Evolutionary conservation across 2,797 vertebrate species (phyloP), one percentile per base, ranked within the genome.

Genomic region (Crocodylus rhombifer): DNA sequence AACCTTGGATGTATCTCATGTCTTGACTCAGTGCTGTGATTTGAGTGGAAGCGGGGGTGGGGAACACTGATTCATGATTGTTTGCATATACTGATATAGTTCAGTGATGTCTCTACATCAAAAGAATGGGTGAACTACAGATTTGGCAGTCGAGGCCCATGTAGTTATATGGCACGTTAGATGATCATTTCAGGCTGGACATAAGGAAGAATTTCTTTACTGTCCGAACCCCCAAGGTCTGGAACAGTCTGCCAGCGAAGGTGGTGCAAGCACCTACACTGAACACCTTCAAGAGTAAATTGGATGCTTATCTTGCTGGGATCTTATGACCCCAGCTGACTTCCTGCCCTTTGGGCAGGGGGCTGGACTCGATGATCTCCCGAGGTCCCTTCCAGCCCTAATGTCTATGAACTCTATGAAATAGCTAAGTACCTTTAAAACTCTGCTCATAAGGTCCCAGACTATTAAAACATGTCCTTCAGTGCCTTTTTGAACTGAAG

Each of bases 401-500:
- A 4, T 71, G 30, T 62, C 86, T 76, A 51, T 58, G 17, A 58
- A n/a, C 30, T 30, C 30, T 30, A 89, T 79, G 56, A 55, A 84
- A 7, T 86, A 57, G 28, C 87, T 75, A 87, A 83, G 62, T 28
- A 57, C 57, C 57, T 65, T 91, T 89, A 86, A 83, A 84, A 81
- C 55, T 85, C 78, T 60, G 0, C 63, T 21, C 84, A 83, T 74
- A 87, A 60, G 86, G 60, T 65, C n/a, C 73, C 36, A 25, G 17
- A 93, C 91, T 67, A 78, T 17, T 42, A 76, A 96, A 77, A 23
- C 51, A 91, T 20, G 51, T 14, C 14, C 30, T 51, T 63, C 74
- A 71, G 61, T 18, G 18, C 63, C 78, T 83, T 94, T 90, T 79
- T 87, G 88, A 91, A 93, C 5, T 71, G 63, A 92, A 80, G 94